Base-by-base conservation (phyloP, 2,888 invertebrate genomes). In the Arrhopalites spinosus region DNA sequence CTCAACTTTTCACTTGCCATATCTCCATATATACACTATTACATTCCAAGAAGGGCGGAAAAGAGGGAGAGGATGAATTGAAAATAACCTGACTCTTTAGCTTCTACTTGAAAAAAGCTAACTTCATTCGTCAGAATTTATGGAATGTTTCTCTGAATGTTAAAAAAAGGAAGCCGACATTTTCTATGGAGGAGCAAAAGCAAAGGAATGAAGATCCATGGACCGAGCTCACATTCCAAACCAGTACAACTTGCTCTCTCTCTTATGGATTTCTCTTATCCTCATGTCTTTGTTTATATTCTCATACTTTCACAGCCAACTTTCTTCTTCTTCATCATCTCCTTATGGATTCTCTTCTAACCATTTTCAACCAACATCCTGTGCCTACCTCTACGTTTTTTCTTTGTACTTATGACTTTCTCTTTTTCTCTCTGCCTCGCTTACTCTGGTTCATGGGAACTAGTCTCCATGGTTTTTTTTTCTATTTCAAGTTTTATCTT, bases 41-140 rank as follows among this genome's bases (percentile, higher is more conserved):
- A 20, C 50, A 68, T 45, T 68, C 11, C 25, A 23, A 20, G 67
- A 3, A 27, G 59, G 2, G 23, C 3, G 15, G 23, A 15, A 36
- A 36, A 36, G 5, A 36, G 36, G 36, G 36, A 36, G 53, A 11
- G 47, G 13, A 47, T 68, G 47, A 68, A 68, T 68, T 45, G 67
- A 47, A 68, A 68, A 68, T 68, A 68, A 68, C 67, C 45, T 68
- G 45, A n/a, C 36, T 66, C n/a, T n/a, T 11, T 43, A 20, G 45
- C 67, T 68, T 20, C 25, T 15, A 50, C 15, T 50, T 17, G 8
- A 50, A 50, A 50, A 50, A 30, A 45, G 25, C 66, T 66, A n/a
- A 47, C 45, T 45, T 47, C 50, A 70, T 29, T 56, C 69, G 36
- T 70, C 53, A 30, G 50, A 70, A 70, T 70, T 70, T 70, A 70